Evolutionary conservation across 2,888 invertebrate species (phyloP), one percentile per base, ranked within the genome.

Genomic region (Malthinus flaveolus): DNA sequence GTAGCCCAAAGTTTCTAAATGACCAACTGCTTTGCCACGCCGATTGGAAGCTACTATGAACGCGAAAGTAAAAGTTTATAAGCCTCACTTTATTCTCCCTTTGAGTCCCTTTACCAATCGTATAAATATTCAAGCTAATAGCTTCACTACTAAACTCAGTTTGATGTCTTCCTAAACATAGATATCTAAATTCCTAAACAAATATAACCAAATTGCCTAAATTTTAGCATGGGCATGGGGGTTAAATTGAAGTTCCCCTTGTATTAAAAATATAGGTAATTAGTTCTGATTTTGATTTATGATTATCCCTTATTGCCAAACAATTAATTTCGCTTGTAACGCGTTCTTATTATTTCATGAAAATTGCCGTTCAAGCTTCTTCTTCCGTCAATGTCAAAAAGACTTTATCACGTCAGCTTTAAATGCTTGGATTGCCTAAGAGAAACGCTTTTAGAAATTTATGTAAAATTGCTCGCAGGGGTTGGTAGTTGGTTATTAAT

Each of bases 181-280:
- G n/a, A n/a, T n/a, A 34, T 54, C 32, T 48, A 54, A 54, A 46
- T 37, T 39, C 37, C 15, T 32, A 23, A 53, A 54, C 54, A 48
- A 48, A 54, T 54, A 46, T 53, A 45, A 37, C 53, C 31, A 12
- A 23, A 46, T 44, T 36, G 12, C 2, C 47, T 15, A 34, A 33
- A 31, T 10, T 47, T 54, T 53, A 53, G 47, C 46, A 53, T 11
- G 54, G 47, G 32, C 12, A 37, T 31, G 48, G 33, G 36, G 44
- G 48, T 48, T 55, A 42, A 42, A 54, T 47, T 37, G 39, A 42
- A 47, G 35, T 49, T 49, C 55, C 49, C 47, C 11, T 44, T 44
- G 36, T 44, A 49, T 56, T 49, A 44, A 44, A 23, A 23, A 45
- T 35, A 45, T 49, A 35, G 56, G 42, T 49, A 45, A 45, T 35